phyloP scores from a whole-genome alignment of 2,113 vertebrate genomes.

The Gymnobelideus leadbeateri region DNA sequence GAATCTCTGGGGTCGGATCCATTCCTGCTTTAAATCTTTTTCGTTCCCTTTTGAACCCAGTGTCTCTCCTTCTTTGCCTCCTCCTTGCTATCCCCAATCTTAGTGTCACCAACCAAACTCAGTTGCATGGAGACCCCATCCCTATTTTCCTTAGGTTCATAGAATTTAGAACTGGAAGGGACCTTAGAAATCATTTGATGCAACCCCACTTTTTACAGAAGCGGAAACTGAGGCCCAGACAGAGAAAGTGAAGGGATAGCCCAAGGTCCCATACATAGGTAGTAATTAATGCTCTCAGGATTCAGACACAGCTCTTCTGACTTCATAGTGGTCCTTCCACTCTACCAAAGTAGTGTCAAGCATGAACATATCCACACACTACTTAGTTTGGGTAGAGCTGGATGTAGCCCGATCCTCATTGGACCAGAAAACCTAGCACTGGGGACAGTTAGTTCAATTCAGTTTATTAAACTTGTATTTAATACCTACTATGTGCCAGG shows the following conservation, averaged over 20 bases:
- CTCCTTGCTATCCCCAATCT: not conserved
- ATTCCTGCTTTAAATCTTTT: not conserved
- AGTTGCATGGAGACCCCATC: not conserved
- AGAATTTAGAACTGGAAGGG: not conserved
- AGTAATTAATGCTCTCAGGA: not conserved
- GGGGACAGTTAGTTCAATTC: not conserved
- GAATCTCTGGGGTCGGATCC: not conserved
- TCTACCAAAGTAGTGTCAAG: no score
- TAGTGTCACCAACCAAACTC: not conserved
- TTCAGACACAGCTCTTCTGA: not conserved
- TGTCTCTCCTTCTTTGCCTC: not conserved
- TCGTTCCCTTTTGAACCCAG: not conserved
- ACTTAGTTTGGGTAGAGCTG: no score
- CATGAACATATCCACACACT: not conserved
- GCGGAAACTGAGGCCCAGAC: not conserved
- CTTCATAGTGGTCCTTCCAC: no score
- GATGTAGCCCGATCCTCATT: not conserved
- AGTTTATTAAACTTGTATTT: not conserved
- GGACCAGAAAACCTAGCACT: not conserved
- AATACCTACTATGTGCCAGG: not conserved
- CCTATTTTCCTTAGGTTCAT: not conserved
- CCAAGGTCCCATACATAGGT: not conserved
- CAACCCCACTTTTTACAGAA: not conserved
- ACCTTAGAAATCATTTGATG: not conserved
- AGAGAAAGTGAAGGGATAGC: not conserved